Evolutionary conservation across 92 coral and sea anemone genomes (phyloP).

Genomic region (Zoanthus solanderi): DNA sequence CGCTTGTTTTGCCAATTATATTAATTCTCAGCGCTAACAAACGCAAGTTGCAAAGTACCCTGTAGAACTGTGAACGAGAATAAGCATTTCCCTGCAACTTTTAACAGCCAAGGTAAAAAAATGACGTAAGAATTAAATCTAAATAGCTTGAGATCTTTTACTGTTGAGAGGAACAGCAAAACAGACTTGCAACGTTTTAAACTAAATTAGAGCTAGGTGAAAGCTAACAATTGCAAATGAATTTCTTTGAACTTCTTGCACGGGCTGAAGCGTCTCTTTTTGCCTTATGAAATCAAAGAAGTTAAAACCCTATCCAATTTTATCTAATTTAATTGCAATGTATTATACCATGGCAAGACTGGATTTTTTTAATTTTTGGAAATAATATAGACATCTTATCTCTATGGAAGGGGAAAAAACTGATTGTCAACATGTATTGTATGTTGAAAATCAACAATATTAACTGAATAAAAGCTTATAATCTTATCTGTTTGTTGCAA

Average conservation of each 20-base stretch:
- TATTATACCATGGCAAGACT: no score
- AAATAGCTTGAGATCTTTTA: conserved; percentile 56
- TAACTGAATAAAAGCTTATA: no score
- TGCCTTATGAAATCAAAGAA: not conserved
- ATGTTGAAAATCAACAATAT: no score
- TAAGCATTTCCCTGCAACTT: conserved; percentile 48
- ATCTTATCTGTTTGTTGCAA: no score
- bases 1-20: conserved; percentile 49
- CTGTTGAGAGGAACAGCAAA: conserved; percentile 57
- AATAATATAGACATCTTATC: no score
- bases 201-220: conserved; percentile 19
- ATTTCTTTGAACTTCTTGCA: not conserved
- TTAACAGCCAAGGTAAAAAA: conserved; percentile 54
- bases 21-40: conserved; percentile 57
- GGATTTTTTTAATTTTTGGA: no score
- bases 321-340: no score
- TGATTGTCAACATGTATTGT: no score
- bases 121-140: conserved; percentile 62
- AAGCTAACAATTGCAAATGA: not conserved
- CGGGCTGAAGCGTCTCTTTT: not conserved
- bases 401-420: no score
- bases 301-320: no score
- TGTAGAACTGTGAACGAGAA: conserved; percentile 31
- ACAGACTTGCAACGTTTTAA: conserved; percentile 51
- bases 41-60: conserved; percentile 41